Conservation (phyloP, 2,113 vertebrate species). For the Daubentonia madagascariensis region DNA sequence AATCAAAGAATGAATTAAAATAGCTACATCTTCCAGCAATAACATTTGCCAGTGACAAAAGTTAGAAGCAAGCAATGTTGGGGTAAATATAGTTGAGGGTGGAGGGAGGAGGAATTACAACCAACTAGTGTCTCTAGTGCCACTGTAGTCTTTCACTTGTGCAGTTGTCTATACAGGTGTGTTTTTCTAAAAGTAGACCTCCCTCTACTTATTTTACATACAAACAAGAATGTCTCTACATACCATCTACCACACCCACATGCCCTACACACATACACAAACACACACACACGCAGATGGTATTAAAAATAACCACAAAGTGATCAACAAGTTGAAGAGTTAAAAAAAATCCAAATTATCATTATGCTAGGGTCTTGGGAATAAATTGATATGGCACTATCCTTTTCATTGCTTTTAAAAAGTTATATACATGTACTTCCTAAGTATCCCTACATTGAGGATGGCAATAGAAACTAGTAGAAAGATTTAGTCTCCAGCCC, state of each 20-base stretch:
- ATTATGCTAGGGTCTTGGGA: background rate
- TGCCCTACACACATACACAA: background rate
- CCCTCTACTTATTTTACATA: background rate
- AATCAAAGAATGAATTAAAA: slow-evolving; percentile 43
- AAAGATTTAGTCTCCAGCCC: background rate
- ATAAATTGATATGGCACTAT: background rate
- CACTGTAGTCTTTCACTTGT: background rate
- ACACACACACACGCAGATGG: background rate
- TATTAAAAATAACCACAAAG: background rate
- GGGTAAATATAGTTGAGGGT: background rate
- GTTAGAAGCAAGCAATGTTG: background rate
- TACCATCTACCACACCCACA: background rate
- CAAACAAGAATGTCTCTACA: background rate
- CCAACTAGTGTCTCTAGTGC: background rate
- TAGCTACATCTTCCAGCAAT: background rate
- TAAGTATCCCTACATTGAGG: background rate
- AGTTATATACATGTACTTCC: background rate
- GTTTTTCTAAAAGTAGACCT: background rate
- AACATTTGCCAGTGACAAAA: background rate
- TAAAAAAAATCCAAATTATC: background rate
- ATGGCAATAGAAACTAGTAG: background rate
- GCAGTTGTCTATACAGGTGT: background rate
- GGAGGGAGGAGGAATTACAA: background rate
- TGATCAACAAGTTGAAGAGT: background rate
- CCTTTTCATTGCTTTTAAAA: background rate